phyloP scores from a whole-genome alignment of 2,113 vertebrate genomes.

The Arothron firmamentum region DNA sequence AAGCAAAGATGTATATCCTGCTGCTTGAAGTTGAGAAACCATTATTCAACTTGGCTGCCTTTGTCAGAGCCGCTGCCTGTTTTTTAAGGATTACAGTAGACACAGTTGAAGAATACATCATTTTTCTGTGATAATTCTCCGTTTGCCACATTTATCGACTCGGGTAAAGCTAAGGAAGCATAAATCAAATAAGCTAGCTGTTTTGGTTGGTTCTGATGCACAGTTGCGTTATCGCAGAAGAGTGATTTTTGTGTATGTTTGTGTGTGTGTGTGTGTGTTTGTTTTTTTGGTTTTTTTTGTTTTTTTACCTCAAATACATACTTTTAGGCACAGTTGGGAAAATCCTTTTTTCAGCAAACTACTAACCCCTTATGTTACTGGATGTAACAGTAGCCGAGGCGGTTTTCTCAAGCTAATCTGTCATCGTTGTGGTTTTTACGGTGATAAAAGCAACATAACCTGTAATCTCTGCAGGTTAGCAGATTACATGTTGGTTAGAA shows the following conservation, averaged over 20 bases:
- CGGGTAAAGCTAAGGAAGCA: slow-evolving; percentile 11
- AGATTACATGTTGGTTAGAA: not conserved
- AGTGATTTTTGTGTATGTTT: not conserved
- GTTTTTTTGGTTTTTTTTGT: too few relatives aligned
- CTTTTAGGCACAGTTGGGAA: too few relatives aligned
- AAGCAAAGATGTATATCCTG: slow-evolving; percentile 54
- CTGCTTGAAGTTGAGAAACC: slow-evolving; percentile 49
- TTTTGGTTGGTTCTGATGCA: slow-evolving; percentile 2
- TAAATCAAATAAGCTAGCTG: slow-evolving; percentile 46
- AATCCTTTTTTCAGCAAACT: too few relatives aligned
- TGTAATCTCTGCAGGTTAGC: not conserved
- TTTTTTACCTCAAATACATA: too few relatives aligned
- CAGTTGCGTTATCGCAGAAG: not conserved
- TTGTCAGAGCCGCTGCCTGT: slow-evolving; percentile 35
- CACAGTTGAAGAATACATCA: slow-evolving; percentile 27
- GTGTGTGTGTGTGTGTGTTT: too few relatives aligned
- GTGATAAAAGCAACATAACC: not conserved
- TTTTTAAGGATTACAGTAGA: slow-evolving; percentile 28
- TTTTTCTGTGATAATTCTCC: slow-evolving; percentile 39
- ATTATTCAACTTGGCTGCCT: slow-evolving; percentile 63
- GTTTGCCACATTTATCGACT: slow-evolving; percentile 34
- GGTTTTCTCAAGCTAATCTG: not conserved
- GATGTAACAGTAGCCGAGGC: not conserved
- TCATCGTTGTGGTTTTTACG: not conserved
- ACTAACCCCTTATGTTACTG: too few relatives aligned